phyloP scores from a whole-genome alignment of 2,888 invertebrate species.

The Tetanocera ferruginea region DNA sequence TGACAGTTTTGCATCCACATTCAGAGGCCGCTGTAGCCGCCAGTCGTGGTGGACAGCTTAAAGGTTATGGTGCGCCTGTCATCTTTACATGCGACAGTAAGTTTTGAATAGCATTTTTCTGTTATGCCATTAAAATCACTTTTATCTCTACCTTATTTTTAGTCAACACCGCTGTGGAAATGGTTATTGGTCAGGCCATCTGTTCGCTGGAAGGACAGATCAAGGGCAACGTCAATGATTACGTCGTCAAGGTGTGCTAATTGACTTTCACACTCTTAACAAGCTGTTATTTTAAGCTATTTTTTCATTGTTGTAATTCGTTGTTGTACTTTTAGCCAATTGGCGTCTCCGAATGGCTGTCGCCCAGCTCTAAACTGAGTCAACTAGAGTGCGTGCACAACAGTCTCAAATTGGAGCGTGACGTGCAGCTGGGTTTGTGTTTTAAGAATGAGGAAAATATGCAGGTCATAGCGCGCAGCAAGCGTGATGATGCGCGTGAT shows the following conservation, averaged over 20 bases:
- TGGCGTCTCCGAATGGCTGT: constrained; percentile 90
- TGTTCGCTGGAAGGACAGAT: constrained; percentile 84
- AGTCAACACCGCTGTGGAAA: constrained; percentile 90
- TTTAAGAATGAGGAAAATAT: constrained; percentile 78
- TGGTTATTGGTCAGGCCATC: constrained; percentile 86
- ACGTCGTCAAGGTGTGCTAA: constrained; percentile 72
- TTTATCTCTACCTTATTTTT: constrained; percentile 18
- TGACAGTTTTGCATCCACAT: constrained; percentile 66
- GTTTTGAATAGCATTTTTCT: constrained; percentile 37
- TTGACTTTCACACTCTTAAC: constrained; percentile 61
- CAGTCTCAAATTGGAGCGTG: constrained; percentile 92
- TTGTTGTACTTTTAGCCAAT: constrained; percentile 67
- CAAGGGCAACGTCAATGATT: constrained; percentile 77
- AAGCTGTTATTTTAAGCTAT: neutral
- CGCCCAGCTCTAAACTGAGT: constrained; percentile 84
- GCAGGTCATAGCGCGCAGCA: constrained; percentile 81
- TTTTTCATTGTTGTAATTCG: neutral
- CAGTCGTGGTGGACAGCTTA: constrained; percentile 59
- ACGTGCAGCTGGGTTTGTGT: constrained; percentile 80
- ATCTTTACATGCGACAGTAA: constrained; percentile 93
- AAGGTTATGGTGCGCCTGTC: constrained; percentile 76
- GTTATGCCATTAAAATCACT: neutral
- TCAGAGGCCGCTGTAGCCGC: constrained; percentile 68
- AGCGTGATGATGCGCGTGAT: constrained; percentile 85
- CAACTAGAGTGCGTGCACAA: constrained; percentile 95